A percentile compares a stretch with the other conserved stretches of the same genome.
Conservation (phyloP, 2,797 vertebrate species). For the Aeoliscus strigatus region DNA sequence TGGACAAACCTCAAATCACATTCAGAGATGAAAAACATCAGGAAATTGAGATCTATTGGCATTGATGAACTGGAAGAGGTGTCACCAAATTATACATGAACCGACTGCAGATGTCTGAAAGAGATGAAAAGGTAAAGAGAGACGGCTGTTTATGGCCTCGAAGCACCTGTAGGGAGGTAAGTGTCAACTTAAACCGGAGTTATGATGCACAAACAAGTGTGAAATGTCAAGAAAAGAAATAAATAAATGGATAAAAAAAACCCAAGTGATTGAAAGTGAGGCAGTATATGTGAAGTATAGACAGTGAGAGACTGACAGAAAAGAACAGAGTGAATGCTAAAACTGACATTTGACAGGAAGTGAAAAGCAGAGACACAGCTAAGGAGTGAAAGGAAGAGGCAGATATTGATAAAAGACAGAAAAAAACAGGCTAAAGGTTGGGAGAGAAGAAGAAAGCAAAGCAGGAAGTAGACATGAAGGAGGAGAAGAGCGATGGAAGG, state of each 20-base stretch:
- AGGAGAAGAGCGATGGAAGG: conserved; percentile 16
- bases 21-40: no score
- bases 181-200: conserved; percentile 12
- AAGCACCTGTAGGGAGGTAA: conserved; percentile 26
- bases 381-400: no score
- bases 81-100: conserved; percentile 3
- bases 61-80: neutral
- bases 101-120: conserved; percentile 11
- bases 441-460: neutral
- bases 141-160: conserved; percentile 4
- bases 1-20: no score
- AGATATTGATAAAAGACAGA: conserved; percentile 5
- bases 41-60: no score
- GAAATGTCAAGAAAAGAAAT: conserved; percentile 33
- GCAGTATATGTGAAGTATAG: conserved; percentile 23
- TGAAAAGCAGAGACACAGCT: no score
- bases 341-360: conserved; percentile 45
- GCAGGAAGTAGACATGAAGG: neutral
- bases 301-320: conserved; percentile 13
- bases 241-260: conserved; percentile 5
- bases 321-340: conserved; percentile 26
- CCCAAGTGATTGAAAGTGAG: conserved; percentile 23
- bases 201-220: conserved; percentile 20
- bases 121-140: conserved; percentile 5
- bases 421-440: neutral